Conservation (phyloP, 2,888 invertebrate species). For the Phrixothrix hirtus region DNA sequence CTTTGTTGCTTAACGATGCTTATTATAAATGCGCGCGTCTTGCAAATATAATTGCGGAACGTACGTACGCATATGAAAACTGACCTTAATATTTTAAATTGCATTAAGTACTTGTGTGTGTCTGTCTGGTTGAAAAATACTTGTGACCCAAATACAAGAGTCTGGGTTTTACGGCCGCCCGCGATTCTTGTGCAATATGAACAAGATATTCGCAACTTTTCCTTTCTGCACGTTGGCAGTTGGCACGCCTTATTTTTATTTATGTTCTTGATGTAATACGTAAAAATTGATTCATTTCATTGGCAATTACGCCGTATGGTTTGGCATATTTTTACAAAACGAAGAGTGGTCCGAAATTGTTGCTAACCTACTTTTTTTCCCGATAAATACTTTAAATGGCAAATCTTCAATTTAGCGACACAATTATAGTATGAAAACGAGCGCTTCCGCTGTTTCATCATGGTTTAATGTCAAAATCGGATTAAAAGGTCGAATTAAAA, state of each 20-base stretch:
- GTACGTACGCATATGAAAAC: slow-evolving; percentile 19
- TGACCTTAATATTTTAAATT: slow-evolving; percentile 32
- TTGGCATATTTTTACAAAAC: slow-evolving; percentile 15
- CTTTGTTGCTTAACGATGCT: slow-evolving; percentile 10
- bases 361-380: no score
- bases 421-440: slow-evolving; percentile 9
- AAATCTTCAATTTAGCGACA: no score
- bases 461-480: slow-evolving; percentile 7
- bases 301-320: slow-evolving; percentile 13
- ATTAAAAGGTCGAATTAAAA: slow-evolving; percentile 8
- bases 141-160: slow-evolving; percentile 27
- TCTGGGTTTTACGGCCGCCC: slow-evolving; percentile 32
- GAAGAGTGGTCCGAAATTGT: no score
- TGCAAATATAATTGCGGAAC: slow-evolving; percentile 12
- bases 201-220: slow-evolving; percentile 32
- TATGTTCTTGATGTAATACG: slow-evolving; percentile 24
- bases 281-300: slow-evolving; percentile 25
- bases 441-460: slow-evolving; percentile 14
- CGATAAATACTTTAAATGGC: no score
- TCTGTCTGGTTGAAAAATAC: slow-evolving; percentile 28
- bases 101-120: slow-evolving; percentile 24
- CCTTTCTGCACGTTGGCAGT: slow-evolving; percentile 25
- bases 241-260: slow-evolving; percentile 31
- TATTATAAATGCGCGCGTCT: slow-evolving; percentile 8
- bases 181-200: slow-evolving; percentile 32